Conservation (phyloP, 1,140 invertebrate species). For the Brachionus rotundiformis region DNA sequence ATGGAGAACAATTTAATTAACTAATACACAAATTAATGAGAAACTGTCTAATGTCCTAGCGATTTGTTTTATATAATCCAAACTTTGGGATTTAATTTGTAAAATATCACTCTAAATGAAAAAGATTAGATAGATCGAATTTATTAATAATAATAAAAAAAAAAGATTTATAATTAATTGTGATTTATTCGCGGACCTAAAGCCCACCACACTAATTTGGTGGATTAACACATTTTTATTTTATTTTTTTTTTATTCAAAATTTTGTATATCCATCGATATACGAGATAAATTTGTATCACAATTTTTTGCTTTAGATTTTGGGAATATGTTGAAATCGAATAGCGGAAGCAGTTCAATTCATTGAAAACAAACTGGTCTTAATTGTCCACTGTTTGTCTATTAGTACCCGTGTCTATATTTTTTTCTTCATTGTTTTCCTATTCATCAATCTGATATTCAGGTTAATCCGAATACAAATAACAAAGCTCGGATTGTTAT, state of each 20-base stretch:
- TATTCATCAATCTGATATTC: constrained; percentile 24
- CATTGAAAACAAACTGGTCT: constrained; percentile 4
- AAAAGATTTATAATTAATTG: constrained; percentile 40
- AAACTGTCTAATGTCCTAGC: background rate
- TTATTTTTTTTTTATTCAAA: constrained; percentile 15
- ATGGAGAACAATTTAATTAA: background rate
- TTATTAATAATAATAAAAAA: constrained; percentile 3
- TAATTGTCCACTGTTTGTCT: constrained; percentile 11
- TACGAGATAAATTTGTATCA: constrained; percentile 17
- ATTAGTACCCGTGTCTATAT: background rate
- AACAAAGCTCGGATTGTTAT: background rate
- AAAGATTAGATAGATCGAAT: constrained; percentile 47
- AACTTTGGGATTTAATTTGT: constrained; percentile 33
- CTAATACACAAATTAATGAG: constrained; percentile 13
- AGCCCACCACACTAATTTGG: background rate
- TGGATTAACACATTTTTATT: constrained; percentile 44
- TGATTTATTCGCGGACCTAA: background rate
- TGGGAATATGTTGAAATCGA: background rate
- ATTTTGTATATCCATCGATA: constrained; percentile 22
- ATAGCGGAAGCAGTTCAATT: constrained; percentile 11
- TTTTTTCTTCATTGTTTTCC: background rate
- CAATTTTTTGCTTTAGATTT: background rate
- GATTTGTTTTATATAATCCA: constrained; percentile 39
- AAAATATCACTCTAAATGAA: constrained; percentile 7
- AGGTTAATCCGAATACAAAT: constrained; percentile 44